phyloP scores from a whole-genome alignment of 2,888 invertebrate species.

The Syritta pipiens region DNA sequence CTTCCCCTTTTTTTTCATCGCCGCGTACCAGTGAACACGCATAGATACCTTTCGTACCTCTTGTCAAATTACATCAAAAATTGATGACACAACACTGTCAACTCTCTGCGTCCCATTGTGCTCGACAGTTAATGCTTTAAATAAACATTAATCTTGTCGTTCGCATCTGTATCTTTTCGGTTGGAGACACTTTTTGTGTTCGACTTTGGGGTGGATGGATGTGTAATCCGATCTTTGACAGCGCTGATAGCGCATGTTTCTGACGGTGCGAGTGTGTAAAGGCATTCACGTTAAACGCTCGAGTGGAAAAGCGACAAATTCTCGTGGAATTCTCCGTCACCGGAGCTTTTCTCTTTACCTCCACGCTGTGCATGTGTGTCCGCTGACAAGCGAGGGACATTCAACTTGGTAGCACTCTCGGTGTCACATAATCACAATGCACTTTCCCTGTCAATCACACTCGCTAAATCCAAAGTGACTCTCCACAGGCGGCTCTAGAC shows the following conservation, averaged over 20 bases:
- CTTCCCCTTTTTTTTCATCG: neutral
- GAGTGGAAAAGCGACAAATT: neutral
- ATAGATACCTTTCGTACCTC: conserved; percentile 23
- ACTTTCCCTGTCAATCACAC: conserved; percentile 49
- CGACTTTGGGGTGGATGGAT: neutral
- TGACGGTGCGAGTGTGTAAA: neutral
- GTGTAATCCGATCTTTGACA: conserved; percentile 43
- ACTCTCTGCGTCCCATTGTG: conserved; percentile 28
- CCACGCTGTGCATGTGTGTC: conserved; percentile 3
- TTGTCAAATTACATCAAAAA: conserved; percentile 49
- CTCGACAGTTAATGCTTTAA: conserved; percentile 56
- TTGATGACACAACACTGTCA: conserved; percentile 62
- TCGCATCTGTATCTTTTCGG: conserved; percentile 44
- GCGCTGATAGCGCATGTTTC: neutral
- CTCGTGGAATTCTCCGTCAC: conserved; percentile 14
- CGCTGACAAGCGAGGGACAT: conserved; percentile 5
- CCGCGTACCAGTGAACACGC: neutral
- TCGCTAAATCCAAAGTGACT: conserved; percentile 37
- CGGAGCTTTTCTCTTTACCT: conserved; percentile 12
- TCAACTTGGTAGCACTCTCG: conserved; percentile 31
- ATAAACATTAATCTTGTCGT: conserved; percentile 64
- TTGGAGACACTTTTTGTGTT: conserved; percentile 24
- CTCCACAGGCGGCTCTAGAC: neutral
- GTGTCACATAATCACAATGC: neutral
- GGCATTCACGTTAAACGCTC: neutral